These are phyloP conservation scores for Plecotus auritus DNA, from an alignment of 2,113 vertebrate genomes.

Conservation along the genomic window DNA sequence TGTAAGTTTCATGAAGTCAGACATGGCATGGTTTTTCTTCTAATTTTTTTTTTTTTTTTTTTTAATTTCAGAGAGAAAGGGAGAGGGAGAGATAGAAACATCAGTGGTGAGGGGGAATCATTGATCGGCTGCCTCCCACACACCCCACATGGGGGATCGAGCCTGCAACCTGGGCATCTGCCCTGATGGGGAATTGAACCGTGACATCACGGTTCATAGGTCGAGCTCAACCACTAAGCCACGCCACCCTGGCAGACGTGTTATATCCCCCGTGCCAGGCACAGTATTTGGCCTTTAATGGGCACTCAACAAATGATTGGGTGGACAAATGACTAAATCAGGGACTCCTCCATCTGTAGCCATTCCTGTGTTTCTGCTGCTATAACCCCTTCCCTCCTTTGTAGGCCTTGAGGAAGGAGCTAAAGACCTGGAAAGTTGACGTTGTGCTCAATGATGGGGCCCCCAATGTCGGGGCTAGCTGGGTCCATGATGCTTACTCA, in stretches of 20 bases:
- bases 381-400: neutral
- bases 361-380: fast-evolving
- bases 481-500: constrained; percentile 94
- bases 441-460: constrained; percentile 96
- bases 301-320: neutral
- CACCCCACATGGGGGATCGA: too few relatives aligned
- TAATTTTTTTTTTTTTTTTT: too few relatives aligned
- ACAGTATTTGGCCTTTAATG: neutral
- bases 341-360: neutral
- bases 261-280: neutral
- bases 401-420: constrained; percentile 92
- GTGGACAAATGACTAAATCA: neutral
- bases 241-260: too few relatives aligned
- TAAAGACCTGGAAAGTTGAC: constrained; percentile 97
- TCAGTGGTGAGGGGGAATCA: too few relatives aligned
- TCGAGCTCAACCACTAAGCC: too few relatives aligned
- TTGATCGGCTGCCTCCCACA: too few relatives aligned
- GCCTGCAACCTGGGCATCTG: too few relatives aligned
- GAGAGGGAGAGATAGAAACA: too few relatives aligned
- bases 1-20: neutral
- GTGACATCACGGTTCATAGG: too few relatives aligned
- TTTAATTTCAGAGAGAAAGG: too few relatives aligned
- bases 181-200: too few relatives aligned
- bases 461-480: constrained; percentile 95
- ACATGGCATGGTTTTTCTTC: fast-evolving